phyloP scores from a whole-genome alignment of 1,140 invertebrate species.

The Aphelinus certus region DNA sequence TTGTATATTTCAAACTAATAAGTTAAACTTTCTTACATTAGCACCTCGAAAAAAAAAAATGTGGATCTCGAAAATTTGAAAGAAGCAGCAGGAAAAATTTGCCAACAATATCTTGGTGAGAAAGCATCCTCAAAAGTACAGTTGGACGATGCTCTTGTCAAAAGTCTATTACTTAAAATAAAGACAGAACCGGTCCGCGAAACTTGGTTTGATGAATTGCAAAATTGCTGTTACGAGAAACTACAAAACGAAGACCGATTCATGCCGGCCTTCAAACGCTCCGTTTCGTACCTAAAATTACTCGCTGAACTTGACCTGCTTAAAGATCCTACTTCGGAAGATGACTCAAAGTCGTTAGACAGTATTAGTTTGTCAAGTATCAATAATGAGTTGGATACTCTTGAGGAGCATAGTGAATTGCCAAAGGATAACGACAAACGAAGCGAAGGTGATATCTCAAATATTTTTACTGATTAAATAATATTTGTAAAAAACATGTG shows the following conservation, averaged over 20 bases:
- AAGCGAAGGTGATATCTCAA: slow-evolving; percentile 18
- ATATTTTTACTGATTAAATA: neutral
- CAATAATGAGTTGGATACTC: slow-evolving; percentile 57
- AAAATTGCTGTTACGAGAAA: slow-evolving; percentile 76
- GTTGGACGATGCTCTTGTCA: slow-evolving; percentile 74
- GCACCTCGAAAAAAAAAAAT: slow-evolving; percentile 56
- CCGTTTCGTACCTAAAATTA: slow-evolving; percentile 76
- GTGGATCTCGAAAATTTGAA: slow-evolving; percentile 70
- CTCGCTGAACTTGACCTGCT: slow-evolving; percentile 81
- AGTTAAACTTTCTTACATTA: slow-evolving; percentile 34
- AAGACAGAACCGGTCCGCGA: slow-evolving; percentile 73
- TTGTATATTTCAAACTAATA: slow-evolving; percentile 23
- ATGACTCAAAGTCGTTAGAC: slow-evolving; percentile 68
- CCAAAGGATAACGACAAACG: slow-evolving; percentile 22
- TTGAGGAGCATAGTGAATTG: slow-evolving; percentile 49
- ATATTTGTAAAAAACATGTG: neutral
- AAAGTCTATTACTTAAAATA: slow-evolving; percentile 73
- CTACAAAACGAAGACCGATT: slow-evolving; percentile 74
- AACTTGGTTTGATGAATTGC: slow-evolving; percentile 87
- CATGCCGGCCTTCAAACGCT: slow-evolving; percentile 76
- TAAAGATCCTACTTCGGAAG: slow-evolving; percentile 68
- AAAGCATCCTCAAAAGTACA: slow-evolving; percentile 75
- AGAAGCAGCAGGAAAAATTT: slow-evolving; percentile 82
- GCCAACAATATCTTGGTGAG: slow-evolving; percentile 84
- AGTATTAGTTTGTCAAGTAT: slow-evolving; percentile 63